These are phyloP conservation scores for Dasypolia templi DNA, from an alignment of 2,888 invertebrate genomes.

Conservation along the genomic window DNA sequence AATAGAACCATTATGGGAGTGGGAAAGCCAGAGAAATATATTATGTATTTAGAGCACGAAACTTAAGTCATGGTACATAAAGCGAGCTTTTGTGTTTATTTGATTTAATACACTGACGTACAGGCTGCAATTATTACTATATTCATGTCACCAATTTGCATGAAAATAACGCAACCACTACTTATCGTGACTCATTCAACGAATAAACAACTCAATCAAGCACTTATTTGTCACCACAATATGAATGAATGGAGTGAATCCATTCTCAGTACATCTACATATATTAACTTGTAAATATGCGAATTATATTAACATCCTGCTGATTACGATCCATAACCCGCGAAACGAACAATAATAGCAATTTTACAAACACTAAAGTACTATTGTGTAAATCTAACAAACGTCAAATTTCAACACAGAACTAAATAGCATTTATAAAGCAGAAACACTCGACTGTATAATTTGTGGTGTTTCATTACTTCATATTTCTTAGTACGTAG, in stretches of 20 bases:
- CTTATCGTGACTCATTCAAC: constrained; percentile 16
- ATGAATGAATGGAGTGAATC: constrained; percentile 30
- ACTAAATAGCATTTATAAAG: constrained; percentile 71
- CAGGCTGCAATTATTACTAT: constrained; percentile 29
- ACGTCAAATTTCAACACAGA: constrained; percentile 67
- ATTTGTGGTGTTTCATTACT: constrained; percentile 82
- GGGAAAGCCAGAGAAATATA: constrained; percentile 41
- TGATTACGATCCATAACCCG: constrained; percentile 52
- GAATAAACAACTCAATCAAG: constrained; percentile 41
- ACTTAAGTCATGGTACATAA: constrained; percentile 21
- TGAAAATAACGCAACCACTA: constrained; percentile 22
- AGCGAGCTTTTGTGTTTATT: constrained; percentile 40
- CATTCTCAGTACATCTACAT: constrained; percentile 29
- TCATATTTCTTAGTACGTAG: constrained; percentile 79
- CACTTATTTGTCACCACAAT: constrained; percentile 31
- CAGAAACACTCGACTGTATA: constrained; percentile 67
- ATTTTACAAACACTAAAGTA: constrained; percentile 52
- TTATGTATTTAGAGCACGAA: constrained; percentile 42
- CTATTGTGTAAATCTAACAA: constrained; percentile 64
- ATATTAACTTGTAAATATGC: constrained; percentile 46
- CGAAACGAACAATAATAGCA: constrained; percentile 54
- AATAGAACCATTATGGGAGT: constrained; percentile 60
- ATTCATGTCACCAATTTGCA: constrained; percentile 25
- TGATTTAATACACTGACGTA: constrained; percentile 11
- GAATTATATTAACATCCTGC: constrained; percentile 48